Evolutionary conservation across 2,797 vertebrate genomes (phyloP).

Genomic region (Bradypus variegatus): DNA sequence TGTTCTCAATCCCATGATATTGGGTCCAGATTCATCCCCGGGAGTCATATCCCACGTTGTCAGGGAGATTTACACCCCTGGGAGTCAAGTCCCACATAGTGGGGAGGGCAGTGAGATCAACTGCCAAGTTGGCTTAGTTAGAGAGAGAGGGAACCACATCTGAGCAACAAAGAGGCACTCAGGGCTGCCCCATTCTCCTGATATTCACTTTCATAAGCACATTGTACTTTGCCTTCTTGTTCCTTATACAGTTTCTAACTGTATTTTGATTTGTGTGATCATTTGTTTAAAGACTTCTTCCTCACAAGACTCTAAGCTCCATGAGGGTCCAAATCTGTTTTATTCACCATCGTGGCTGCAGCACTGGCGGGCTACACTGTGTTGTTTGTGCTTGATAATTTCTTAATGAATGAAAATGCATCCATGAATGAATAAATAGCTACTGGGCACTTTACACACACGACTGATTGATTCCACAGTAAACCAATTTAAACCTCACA

Average conservation of each 20-base stretch:
- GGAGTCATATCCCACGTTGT: too few relatives aligned
- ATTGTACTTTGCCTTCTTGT: conserved; percentile 13
- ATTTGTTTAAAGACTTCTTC: neutral
- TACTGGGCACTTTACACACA: neutral
- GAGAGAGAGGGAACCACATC: too few relatives aligned
- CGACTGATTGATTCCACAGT: conserved; percentile 2
- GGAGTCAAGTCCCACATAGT: too few relatives aligned
- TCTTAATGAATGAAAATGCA: conserved; percentile 35
- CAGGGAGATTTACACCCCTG: too few relatives aligned
- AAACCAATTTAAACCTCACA: conserved; percentile 25
- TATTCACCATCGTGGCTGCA: neutral
- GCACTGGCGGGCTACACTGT: neutral
- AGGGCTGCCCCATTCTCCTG: neutral
- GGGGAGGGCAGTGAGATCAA: too few relatives aligned
- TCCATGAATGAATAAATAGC: conserved; percentile 29
- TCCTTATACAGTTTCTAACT: conserved; percentile 19
- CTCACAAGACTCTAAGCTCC: conserved; percentile 5
- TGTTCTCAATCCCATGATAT: too few relatives aligned
- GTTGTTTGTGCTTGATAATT: neutral
- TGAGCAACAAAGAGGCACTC: too few relatives aligned
- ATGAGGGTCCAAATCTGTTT: conserved; percentile 1
- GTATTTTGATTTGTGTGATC: conserved; percentile 17
- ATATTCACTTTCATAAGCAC: conserved; percentile 4
- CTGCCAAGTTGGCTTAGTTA: too few relatives aligned
- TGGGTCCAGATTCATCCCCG: too few relatives aligned